These are phyloP conservation scores for Chaetoderma sp. DNA, from an alignment of 2,888 invertebrate species.

Conservation along the genomic window DNA sequence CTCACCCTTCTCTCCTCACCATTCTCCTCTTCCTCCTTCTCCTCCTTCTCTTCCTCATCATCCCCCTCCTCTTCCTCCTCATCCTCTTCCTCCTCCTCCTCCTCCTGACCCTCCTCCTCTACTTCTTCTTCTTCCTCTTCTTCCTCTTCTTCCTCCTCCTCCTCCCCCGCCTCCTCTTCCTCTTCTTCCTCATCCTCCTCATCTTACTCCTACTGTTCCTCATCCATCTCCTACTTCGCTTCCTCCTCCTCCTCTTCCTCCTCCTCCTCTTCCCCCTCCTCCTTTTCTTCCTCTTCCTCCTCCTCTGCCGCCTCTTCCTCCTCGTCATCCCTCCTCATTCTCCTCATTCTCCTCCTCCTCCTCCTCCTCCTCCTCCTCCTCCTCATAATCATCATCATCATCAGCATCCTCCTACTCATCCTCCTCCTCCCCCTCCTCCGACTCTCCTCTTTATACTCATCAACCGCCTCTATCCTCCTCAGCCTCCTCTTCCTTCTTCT, in stretches of 20 bases:
- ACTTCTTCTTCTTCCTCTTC: constrained; percentile 24
- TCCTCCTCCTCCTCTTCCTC: background rate
- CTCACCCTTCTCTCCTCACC: constrained; percentile 4
- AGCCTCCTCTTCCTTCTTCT: constrained; percentile 42
- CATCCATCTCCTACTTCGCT: background rate
- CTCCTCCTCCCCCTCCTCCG: constrained; percentile 23
- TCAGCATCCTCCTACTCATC: constrained; percentile 6
- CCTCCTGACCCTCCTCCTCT: no score
- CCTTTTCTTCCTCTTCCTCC: background rate
- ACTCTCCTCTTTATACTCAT: constrained; percentile 17
- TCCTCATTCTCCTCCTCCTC: no score
- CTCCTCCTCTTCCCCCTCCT: background rate
- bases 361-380: constrained; percentile 14
- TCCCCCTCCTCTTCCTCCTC: no score
- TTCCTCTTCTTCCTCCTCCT: constrained; percentile 24
- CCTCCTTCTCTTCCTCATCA: constrained; percentile 8
- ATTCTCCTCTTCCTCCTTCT: background rate
- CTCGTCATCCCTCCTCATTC: no score
- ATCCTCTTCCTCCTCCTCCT: constrained; percentile 21
- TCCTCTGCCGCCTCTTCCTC: no score
- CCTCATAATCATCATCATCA: constrained; percentile 27
- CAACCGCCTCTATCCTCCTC: constrained; percentile 26
- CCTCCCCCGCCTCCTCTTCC: background rate
- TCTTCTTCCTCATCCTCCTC: no score
- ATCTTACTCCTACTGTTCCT: no score